Evolutionary conservation across 1,140 invertebrate genomes (phyloP).

Genomic region (Drosophila varians): DNA sequence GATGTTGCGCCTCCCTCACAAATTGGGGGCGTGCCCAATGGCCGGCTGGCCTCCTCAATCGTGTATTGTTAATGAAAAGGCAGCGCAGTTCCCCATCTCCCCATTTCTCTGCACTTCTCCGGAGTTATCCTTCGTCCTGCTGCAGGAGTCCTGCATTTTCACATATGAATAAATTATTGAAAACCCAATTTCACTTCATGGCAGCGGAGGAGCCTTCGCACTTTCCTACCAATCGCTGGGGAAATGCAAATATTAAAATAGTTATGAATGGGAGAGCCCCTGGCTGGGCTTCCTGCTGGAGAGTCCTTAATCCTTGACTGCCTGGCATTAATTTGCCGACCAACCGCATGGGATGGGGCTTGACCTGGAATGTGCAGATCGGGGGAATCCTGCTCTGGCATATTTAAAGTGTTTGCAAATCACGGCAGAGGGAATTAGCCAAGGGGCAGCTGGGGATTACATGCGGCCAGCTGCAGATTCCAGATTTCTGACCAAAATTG

Average conservation of each 20-base stretch:
- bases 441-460: background rate
- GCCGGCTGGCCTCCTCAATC: background rate
- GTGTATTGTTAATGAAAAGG: slow-evolving; percentile 30
- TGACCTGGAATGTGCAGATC: background rate
- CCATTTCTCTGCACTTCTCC: background rate
- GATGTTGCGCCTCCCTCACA: slow-evolving; percentile 29
- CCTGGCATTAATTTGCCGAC: slow-evolving; percentile 9
- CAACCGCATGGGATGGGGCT: slow-evolving; percentile 12
- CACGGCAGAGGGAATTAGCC: slow-evolving; percentile 19
- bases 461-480: slow-evolving; percentile 25
- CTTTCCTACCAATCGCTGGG: background rate
- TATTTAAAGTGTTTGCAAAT: slow-evolving; percentile 48
- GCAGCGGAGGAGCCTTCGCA: background rate
- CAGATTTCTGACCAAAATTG: slow-evolving; percentile 25
- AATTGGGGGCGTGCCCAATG: slow-evolving; percentile 12
- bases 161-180: slow-evolving; percentile 46
- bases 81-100: background rate
- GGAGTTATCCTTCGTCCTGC: background rate
- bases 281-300: background rate
- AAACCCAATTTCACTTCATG: slow-evolving; percentile 15
- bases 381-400: slow-evolving; percentile 6
- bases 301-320: slow-evolving; percentile 30
- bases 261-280: slow-evolving; percentile 20
- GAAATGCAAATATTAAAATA: slow-evolving; percentile 45
- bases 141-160: background rate